These are phyloP conservation scores for Nomada lathburiana DNA, from an alignment of 2,888 invertebrate species.

Conservation along the genomic window DNA sequence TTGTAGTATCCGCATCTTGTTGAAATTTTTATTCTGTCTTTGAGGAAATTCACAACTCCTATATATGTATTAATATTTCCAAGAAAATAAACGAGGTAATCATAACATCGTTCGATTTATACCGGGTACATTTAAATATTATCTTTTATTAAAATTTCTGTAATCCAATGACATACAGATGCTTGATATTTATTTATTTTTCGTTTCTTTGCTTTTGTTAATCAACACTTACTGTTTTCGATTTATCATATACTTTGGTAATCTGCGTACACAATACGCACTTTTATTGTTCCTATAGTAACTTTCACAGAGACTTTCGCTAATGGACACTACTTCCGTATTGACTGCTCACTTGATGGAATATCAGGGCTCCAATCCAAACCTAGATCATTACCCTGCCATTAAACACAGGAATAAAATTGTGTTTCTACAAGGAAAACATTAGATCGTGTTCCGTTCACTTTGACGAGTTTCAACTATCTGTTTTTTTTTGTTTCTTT, in stretches of 20 bases:
- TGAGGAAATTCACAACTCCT: conserved; percentile 59
- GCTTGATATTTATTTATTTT: conserved; percentile 54
- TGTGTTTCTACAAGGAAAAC: conserved; percentile 57
- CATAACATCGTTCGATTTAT: conserved; percentile 64
- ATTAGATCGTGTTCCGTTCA: conserved; percentile 58
- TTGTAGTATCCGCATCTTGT: conserved; percentile 59
- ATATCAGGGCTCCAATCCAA: conserved; percentile 74
- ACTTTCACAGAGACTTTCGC: conserved; percentile 74
- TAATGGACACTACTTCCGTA: conserved; percentile 69
- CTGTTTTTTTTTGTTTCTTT: conserved; percentile 13
- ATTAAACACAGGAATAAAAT: conserved; percentile 67
- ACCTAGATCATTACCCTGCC: conserved; percentile 73
- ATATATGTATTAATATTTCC: conserved; percentile 53
- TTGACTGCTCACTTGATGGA: conserved; percentile 71
- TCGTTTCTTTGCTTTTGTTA: conserved; percentile 32
- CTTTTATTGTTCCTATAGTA: conserved; percentile 71
- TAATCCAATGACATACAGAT: conserved; percentile 69
- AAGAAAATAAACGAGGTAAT: conserved; percentile 70
- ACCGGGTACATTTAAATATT: conserved; percentile 65
- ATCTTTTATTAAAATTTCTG: conserved; percentile 71
- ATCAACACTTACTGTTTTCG: conserved; percentile 70
- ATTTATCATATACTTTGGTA: conserved; percentile 76
- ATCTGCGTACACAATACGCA: conserved; percentile 74
- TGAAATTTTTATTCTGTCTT: conserved; percentile 43
- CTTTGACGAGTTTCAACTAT: conserved; percentile 50